phyloP scores from a whole-genome alignment of 2,888 invertebrate genomes.

The Eulithis testata region DNA sequence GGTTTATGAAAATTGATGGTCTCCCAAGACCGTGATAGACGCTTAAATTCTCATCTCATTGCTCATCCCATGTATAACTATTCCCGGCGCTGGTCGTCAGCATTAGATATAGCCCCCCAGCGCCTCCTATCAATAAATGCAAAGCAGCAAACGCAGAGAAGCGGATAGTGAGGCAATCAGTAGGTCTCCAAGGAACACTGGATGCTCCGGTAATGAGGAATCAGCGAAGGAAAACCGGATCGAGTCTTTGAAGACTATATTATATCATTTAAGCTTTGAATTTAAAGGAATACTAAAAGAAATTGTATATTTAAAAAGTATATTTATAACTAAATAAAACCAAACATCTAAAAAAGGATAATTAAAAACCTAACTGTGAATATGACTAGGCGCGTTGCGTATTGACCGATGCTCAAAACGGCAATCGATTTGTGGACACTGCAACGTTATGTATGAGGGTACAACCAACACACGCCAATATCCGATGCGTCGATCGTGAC shows the following conservation, averaged over 20 bases:
- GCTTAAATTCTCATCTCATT: no score
- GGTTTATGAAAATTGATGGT: no score
- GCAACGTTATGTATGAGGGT: not conserved
- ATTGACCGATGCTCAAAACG: no score
- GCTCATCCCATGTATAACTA: not conserved
- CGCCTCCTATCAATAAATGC: constrained; percentile 23
- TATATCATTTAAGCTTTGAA: not conserved
- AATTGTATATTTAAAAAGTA: no score
- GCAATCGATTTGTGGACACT: constrained; percentile 1
- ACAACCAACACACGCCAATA: constrained; percentile 9
- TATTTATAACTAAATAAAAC: no score
- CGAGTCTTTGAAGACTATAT: constrained; percentile 3
- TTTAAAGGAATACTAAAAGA: not conserved
- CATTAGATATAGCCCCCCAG: not conserved
- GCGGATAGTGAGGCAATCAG: constrained; percentile 30
- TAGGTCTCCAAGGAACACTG: constrained; percentile 6
- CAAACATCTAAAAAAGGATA: no score
- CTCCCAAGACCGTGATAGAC: no score
- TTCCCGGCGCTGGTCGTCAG: not conserved
- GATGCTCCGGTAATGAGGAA: constrained; percentile 20
- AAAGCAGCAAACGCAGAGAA: constrained; percentile 18
- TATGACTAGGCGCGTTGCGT: no score
- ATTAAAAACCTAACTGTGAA: no score
- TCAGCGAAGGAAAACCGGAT: constrained; percentile 2
- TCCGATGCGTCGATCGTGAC: constrained; percentile 5